Evolutionary conservation across 1,140 invertebrate species (phyloP).

Genomic region (Laodelphax striatellus): DNA sequence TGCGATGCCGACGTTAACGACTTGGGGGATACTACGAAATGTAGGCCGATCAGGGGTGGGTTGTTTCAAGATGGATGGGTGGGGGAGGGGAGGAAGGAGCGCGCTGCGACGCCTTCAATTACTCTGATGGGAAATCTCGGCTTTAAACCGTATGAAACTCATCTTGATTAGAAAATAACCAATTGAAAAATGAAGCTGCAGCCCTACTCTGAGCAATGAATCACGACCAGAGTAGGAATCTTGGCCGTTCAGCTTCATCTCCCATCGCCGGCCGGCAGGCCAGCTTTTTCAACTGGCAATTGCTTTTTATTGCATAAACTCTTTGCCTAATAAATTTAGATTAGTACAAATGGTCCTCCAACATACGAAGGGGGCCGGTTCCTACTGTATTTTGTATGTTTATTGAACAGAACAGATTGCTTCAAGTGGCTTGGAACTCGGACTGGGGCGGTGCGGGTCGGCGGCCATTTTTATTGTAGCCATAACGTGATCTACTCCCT

Average conservation of each 20-base stretch:
- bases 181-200: constrained; percentile 19
- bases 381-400: constrained; percentile 17
- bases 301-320: constrained; percentile 25
- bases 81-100: neutral
- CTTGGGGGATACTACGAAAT: too few relatives aligned
- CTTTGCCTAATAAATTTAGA: constrained; percentile 23
- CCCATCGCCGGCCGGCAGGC: neutral
- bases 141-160: constrained; percentile 9
- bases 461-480: constrained; percentile 15
- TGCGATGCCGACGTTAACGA: too few relatives aligned
- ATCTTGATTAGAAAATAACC: constrained; percentile 23
- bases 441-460: neutral
- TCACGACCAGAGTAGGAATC: constrained; percentile 13
- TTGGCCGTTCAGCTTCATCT: constrained; percentile 1
- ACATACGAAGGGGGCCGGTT: neutral
- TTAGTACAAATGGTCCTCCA: constrained; percentile 24
- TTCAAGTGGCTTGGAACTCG: constrained; percentile 12
- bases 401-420: constrained; percentile 18
- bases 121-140: constrained; percentile 12
- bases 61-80: neutral
- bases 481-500: constrained; percentile 6
- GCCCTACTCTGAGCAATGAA: constrained; percentile 11
- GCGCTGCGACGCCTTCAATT: constrained; percentile 8
- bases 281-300: constrained; percentile 15
- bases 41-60: neutral